A percentile compares a stretch with the other conserved stretches of the same genome.
These are phyloP conservation scores for Plagiodera versicolora DNA, from an alignment of 2,888 invertebrate genomes.

Conservation along the genomic window DNA sequence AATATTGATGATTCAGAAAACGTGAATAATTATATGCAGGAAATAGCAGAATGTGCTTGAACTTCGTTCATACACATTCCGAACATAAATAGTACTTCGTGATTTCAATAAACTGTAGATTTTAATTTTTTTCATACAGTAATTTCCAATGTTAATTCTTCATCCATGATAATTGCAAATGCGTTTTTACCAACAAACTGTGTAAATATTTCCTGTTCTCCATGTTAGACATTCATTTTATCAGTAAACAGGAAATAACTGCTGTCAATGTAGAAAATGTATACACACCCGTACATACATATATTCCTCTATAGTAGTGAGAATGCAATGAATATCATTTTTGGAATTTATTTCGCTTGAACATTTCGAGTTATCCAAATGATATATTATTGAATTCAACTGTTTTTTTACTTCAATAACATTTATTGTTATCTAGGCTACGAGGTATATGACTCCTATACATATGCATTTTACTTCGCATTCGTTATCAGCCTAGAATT, in stretches of 20 bases:
- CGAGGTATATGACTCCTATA: too few species aligned
- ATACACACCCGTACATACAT: neutral
- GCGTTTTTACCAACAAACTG: conserved; percentile 7
- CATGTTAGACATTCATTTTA: conserved; percentile 22
- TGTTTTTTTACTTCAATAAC: too few species aligned
- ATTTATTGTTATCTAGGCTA: too few species aligned
- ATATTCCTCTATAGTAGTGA: neutral
- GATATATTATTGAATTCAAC: too few species aligned
- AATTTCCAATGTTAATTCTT: neutral
- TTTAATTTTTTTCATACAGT: neutral
- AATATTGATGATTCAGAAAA: neutral
- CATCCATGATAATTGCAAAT: conserved; percentile 6
- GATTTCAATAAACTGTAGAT: neutral
- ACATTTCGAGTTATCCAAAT: neutral
- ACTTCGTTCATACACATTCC: neutral
- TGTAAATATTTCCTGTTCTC: conserved; percentile 24
- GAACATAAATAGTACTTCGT: neutral
- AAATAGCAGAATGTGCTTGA: neutral
- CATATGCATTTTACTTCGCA: too few species aligned
- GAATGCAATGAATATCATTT: neutral
- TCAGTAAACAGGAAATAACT: conserved; percentile 25
- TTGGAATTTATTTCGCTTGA: neutral
- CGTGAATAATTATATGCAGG: neutral
- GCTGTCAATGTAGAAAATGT: conserved; percentile 20
- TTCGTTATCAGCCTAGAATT: too few species aligned